Conservation (phyloP, 2,797 vertebrate genomes). For the Toxotes lorentzi region DNA sequence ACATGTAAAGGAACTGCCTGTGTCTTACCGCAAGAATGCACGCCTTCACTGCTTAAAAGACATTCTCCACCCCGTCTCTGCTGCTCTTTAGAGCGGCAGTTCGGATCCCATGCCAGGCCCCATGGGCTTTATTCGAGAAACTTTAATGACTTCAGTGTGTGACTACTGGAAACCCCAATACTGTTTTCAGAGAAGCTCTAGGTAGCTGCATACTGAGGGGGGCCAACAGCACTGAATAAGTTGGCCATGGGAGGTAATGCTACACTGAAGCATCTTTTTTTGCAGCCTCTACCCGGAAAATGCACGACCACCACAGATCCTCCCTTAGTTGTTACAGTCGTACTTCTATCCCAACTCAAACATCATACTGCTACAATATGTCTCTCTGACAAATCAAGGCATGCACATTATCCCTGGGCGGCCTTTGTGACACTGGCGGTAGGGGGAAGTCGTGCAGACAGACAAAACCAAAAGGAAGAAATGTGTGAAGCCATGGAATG, state of each 20-base stretch:
- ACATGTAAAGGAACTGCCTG: constrained; percentile 85
- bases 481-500: constrained; percentile 80
- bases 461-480: constrained; percentile 80
- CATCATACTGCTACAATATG: constrained; percentile 38
- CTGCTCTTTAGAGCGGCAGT: constrained; percentile 75
- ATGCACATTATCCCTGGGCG: constrained; percentile 41
- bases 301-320: constrained; percentile 35
- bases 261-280: constrained; percentile 48
- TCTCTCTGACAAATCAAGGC: constrained; percentile 48
- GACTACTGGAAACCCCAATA: constrained; percentile 82
- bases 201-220: constrained; percentile 55
- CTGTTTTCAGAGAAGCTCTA: constrained; percentile 66
- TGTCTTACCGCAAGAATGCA: constrained; percentile 85
- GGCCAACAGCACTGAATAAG: constrained; percentile 45
- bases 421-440: constrained; percentile 69
- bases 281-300: constrained; percentile 48
- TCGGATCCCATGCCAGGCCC: constrained; percentile 78
- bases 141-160: constrained; percentile 87
- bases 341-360: constrained; percentile 41
- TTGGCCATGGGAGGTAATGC: constrained; percentile 42
- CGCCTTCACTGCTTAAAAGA: constrained; percentile 80
- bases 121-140: constrained; percentile 82
- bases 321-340: constrained; percentile 13
- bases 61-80: constrained; percentile 67
- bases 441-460: constrained; percentile 76